Percentiles rank a stretch among this genome's conserved stretches.
Conservation (phyloP, 2,888 invertebrate species). For the Trimorus sp. region DNA sequence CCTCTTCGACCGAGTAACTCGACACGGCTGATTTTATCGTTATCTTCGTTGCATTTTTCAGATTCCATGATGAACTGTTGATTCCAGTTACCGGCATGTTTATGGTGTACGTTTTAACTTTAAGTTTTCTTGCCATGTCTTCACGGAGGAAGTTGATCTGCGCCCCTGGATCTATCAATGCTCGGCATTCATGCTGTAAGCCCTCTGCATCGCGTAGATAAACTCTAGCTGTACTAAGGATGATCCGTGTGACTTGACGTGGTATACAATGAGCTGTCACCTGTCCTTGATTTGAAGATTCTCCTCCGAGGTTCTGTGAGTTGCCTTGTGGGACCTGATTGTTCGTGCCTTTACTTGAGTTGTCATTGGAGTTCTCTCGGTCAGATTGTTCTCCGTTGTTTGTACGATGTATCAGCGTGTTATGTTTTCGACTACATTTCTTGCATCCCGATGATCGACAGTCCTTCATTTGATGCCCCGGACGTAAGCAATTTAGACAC, state of each 20-base stretch:
- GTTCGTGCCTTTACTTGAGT: neutral
- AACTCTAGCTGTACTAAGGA: neutral
- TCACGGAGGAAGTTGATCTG: slow-evolving; percentile 31
- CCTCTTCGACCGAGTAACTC: neutral
- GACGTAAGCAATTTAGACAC: slow-evolving; percentile 7
- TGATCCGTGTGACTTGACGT: neutral
- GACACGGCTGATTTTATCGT: slow-evolving; percentile 10
- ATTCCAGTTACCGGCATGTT: slow-evolving; percentile 8
- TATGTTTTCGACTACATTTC: slow-evolving; percentile 21
- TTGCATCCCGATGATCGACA: slow-evolving; percentile 11
- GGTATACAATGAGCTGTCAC: slow-evolving; percentile 10
- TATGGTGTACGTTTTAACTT: neutral
- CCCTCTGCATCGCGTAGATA: slow-evolving; percentile 12
- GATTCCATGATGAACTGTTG: neutral
- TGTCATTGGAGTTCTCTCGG: neutral
- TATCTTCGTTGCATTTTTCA: neutral
- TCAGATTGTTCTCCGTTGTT: neutral
- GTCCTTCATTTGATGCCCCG: slow-evolving; percentile 7
- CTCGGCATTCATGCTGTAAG: slow-evolving; percentile 17
- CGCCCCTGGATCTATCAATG: slow-evolving; percentile 18
- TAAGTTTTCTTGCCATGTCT: slow-evolving; percentile 13
- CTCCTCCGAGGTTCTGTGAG: too few relatives aligned
- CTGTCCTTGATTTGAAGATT: neutral
- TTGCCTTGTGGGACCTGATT: neutral
- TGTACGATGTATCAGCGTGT: slow-evolving; percentile 17